Evolutionary conservation across 2,113 vertebrate species (phyloP).

Genomic region (Caretta caretta): DNA sequence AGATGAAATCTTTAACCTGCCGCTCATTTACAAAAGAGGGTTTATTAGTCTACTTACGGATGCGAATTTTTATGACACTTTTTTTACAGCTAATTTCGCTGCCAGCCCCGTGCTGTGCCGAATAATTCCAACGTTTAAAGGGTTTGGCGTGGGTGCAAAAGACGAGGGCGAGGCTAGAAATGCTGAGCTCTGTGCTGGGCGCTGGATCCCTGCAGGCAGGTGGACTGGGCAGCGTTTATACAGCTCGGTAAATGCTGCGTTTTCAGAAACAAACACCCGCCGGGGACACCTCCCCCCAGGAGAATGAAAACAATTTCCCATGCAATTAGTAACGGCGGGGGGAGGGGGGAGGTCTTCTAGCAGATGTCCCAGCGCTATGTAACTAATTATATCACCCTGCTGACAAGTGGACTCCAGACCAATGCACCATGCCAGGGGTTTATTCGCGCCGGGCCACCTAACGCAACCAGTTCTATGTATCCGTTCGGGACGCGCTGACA

Average conservation of each 20-base stretch:
- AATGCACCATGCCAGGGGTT: background rate
- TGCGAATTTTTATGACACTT: background rate
- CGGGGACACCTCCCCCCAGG: background rate
- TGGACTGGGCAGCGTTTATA: background rate
- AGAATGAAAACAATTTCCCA: background rate
- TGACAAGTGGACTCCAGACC: background rate
- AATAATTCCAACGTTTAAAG: background rate
- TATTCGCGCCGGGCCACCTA: background rate
- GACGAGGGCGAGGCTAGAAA: background rate
- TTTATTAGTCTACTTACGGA: background rate
- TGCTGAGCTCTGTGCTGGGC: too few relatives aligned
- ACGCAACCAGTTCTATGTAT: background rate
- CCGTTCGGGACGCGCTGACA: too few relatives aligned
- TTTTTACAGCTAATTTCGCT: background rate
- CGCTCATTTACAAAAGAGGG: background rate
- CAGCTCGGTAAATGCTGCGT: background rate
- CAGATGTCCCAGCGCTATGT: background rate
- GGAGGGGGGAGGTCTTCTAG: background rate
- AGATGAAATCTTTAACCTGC: background rate
- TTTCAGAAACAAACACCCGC: background rate
- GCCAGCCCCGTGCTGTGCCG: background rate
- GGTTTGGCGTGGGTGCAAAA: background rate
- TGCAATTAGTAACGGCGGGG: too few relatives aligned
- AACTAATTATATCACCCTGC: background rate
- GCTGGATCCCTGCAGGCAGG: background rate